Percentiles rank a stretch among this genome's conserved stretches.
Evolutionary conservation across 2,888 invertebrate species (phyloP).

Genomic region (Lithophane leautieri): DNA sequence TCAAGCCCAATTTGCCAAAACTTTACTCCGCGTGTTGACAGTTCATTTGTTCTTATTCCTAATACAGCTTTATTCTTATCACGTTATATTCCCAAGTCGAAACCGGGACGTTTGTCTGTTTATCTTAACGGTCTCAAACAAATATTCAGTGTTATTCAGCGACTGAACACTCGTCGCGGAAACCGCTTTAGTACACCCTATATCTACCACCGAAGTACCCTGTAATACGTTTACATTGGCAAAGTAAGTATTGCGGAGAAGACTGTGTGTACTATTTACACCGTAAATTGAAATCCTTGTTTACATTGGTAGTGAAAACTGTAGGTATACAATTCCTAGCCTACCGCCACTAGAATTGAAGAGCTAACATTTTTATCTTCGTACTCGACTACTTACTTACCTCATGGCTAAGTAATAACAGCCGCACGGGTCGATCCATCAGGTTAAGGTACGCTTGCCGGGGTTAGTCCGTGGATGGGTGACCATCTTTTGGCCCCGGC

Average conservation of each 20-base stretch:
- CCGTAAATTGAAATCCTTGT: background rate
- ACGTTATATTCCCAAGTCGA: conserved; percentile 14
- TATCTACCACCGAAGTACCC: conserved; percentile 13
- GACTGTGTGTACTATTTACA: background rate
- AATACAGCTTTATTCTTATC: conserved; percentile 27
- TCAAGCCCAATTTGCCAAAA: conserved; percentile 38
- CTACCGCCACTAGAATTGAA: background rate
- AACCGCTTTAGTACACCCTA: conserved; percentile 34
- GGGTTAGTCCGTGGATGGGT: too few species aligned
- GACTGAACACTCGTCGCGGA: conserved; percentile 19
- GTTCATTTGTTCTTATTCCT: conserved; percentile 34
- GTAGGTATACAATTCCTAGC: background rate
- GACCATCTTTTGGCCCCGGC: too few species aligned
- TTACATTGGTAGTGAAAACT: background rate
- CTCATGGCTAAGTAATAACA: too few species aligned
- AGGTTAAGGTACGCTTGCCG: too few species aligned
- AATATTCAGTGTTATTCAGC: conserved; percentile 28
- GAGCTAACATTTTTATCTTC: background rate
- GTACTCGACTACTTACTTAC: background rate
- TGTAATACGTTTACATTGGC: conserved; percentile 30
- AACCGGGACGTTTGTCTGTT: conserved; percentile 30
- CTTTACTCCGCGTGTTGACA: conserved; percentile 34
- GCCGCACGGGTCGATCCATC: too few species aligned
- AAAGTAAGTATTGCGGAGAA: background rate
- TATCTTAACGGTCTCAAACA: conserved; percentile 45